A percentile compares a stretch with the other conserved stretches of the same genome.
phyloP scores from a whole-genome alignment of 2,113 vertebrate species.

The Stegostoma tigrinum region DNA sequence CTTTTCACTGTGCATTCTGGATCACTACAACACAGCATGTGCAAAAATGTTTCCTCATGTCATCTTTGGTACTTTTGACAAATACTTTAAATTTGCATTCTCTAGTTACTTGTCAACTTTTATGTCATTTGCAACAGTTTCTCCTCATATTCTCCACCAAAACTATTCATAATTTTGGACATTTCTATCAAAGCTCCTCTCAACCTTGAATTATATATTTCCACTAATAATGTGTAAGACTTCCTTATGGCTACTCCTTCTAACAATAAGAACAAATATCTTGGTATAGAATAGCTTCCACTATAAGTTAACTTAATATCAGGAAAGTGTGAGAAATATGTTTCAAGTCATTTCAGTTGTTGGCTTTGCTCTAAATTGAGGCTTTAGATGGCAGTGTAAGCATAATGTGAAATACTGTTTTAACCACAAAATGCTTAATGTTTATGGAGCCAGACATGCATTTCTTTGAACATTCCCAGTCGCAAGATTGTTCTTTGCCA shows the following conservation, averaged over 20 bases:
- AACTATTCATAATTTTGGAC: background rate
- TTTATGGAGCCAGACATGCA: background rate
- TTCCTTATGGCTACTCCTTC: background rate
- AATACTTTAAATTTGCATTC: background rate
- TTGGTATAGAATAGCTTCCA: background rate
- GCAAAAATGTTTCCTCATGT: background rate
- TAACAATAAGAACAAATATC: background rate
- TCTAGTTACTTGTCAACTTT: background rate
- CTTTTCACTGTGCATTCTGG: background rate
- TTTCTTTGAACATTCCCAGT: background rate
- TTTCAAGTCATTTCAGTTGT: background rate
- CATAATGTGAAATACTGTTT: background rate
- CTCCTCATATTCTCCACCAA: background rate
- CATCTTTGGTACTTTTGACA: background rate
- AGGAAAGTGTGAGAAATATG: background rate
- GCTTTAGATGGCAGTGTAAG: slow-evolving; percentile 14
- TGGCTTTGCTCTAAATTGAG: background rate
- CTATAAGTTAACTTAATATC: background rate
- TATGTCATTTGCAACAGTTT: background rate
- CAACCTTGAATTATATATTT: background rate
- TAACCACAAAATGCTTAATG: slow-evolving; percentile 11
- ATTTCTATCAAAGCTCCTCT: background rate
- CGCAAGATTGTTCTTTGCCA: background rate
- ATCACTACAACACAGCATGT: background rate
- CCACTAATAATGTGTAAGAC: background rate